phyloP scores from a whole-genome alignment of 2,797 vertebrate genomes.

The Basileuterus tristriatus region DNA sequence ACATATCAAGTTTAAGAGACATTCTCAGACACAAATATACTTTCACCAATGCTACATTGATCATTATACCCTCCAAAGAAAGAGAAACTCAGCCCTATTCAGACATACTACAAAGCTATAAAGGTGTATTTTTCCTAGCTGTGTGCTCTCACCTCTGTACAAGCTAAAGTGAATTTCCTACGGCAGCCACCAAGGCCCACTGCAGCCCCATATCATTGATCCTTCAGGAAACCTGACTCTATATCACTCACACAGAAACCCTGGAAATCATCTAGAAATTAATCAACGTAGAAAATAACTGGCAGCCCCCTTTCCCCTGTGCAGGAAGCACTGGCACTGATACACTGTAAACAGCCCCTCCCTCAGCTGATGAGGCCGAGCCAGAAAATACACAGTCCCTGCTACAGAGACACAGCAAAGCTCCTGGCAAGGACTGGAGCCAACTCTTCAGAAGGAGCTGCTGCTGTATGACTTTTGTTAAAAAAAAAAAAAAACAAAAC shows the following conservation, averaged over 20 bases:
- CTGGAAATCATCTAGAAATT: not conserved
- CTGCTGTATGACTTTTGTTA: not conserved
- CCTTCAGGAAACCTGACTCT: not conserved
- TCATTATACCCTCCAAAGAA: not conserved
- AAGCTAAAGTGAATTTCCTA: not conserved
- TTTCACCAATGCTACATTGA: not conserved
- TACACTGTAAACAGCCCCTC: not conserved
- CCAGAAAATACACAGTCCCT: not conserved
- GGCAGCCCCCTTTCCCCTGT: not conserved
- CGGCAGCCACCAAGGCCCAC: not conserved
- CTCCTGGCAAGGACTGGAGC: not conserved
- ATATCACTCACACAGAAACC: not conserved
- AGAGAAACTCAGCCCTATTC: not conserved
- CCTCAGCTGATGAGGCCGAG: not conserved
- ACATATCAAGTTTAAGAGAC: not conserved
- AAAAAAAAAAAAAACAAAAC: not conserved
- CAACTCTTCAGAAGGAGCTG: not conserved
- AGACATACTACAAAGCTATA: not conserved
- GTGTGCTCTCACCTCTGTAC: not conserved
- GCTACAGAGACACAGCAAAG: not conserved
- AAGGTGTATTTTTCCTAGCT: not conserved
- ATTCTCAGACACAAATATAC: not conserved
- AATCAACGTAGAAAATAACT: accelerated
- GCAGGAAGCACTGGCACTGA: not conserved
- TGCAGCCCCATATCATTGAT: accelerated